Evolutionary conservation across 2,797 vertebrate species (phyloP), one percentile per base, ranked within the genome.

Genomic region (Leptodactylus fallax): DNA sequence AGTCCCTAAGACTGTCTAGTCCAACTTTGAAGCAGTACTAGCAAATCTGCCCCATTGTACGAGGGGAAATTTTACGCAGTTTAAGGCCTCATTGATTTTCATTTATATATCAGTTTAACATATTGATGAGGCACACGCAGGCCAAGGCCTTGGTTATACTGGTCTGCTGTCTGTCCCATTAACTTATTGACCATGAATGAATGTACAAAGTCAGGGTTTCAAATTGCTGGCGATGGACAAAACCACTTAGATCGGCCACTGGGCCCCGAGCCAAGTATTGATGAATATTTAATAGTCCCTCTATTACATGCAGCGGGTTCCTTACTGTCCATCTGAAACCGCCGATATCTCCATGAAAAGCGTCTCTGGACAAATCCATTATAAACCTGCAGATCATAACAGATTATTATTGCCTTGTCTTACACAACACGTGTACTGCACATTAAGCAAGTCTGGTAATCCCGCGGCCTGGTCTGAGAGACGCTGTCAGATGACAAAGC

Each of bases 281-380:
- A 61, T 84, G 21, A 61, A 76, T 60, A 76, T 23, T 74, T 76
- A 74, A 74, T 84, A 3, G 81, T 47, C 69, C 4, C 17, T 45
- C 11, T 21, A 3, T 58, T 47, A 60, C 27, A 10, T 83, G 23
- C 69, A 74, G 55, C 69, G 60, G 60, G 25, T 56, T 74, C 53
- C 19, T 53, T 53, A 8, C 51, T 8, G 23, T 21, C 45, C 80
- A 82, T 82, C 53, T 16, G 6, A 25, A 58, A 56, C 78, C 78
- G 19, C 56, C 78, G 25, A 58, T 60, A 13, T 60, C 56, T 47
- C 19, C 19, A 5, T 11, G 27, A 16, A 7, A 27, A 45, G 56
- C 14, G 36, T 11, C 16, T 61, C 12, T 9, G 14, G 58, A 14
- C 1, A 0, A n/a, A 55, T 61, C 79, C 27, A 80, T 80, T 63